Base-by-base conservation (phyloP, 2,113 vertebrate genomes). In the Aramus guarauna region DNA sequence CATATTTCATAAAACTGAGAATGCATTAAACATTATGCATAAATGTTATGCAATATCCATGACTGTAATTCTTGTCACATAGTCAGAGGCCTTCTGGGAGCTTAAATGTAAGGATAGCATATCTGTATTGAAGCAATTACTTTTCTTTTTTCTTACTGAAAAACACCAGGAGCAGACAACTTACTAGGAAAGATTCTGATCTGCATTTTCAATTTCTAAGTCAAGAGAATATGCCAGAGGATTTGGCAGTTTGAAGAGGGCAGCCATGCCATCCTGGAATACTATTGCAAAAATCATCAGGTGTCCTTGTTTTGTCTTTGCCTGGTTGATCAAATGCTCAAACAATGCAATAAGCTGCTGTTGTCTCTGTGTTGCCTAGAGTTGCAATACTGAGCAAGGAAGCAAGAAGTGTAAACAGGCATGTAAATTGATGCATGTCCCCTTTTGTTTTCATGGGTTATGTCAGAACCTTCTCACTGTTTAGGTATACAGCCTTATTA, bases 81-180 rank as follows among this genome's bases (percentile, higher is more conserved):
- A 94, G 58, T 82, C 86, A 86, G 78, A 58, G 60, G 47, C 39
- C 69, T 92, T 89, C 59, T 90, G 82, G 83, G 85, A 96, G 39
- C 53, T 86, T 69, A 92, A 92, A 81, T 73, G 24, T 60, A 88
- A 77, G 72, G 78, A 88, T 1, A 91, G 63, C 4, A 34, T 67
- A 94, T 90, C 82, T 87, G 16, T 66, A 78, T n/a, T 73, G 79
- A 95, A 74, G 63, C 43, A 89, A 69, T 48, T 36, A 85, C 19
- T 64, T 80, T 52, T 47, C n/a, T 69, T 90, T 94, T 74, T 68
- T 37, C 53, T 88, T 60, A 30, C 73, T 67, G 81, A 87, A 89
- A 97, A 96, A 90, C 50, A 66, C 73, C 77, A 87, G 67, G 30
- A 58, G 59, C 89, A 85, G 71, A 74, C 39, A 91, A 94, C 74